Evolutionary conservation across 2,113 vertebrate genomes (phyloP).

Genomic region (Raja brachyura): DNA sequence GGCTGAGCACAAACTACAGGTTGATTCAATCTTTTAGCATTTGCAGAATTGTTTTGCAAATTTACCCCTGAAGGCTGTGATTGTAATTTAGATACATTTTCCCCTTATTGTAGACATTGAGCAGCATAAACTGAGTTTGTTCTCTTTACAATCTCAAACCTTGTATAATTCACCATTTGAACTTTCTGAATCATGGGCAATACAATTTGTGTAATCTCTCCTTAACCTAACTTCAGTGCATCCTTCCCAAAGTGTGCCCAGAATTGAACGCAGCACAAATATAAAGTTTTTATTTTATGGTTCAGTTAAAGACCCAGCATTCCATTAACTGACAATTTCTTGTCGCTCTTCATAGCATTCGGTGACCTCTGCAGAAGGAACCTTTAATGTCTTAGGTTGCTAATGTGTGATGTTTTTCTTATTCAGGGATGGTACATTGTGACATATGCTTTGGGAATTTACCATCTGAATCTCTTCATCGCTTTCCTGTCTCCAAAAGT

Average conservation of each 20-base stretch:
- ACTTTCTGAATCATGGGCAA: not conserved
- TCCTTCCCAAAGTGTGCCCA: not conserved
- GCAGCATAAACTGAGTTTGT: not conserved
- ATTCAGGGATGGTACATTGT: slow-evolving; percentile 74
- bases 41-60: too few relatives aligned
- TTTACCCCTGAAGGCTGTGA: not conserved
- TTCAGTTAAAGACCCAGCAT: too few relatives aligned
- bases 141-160: not conserved
- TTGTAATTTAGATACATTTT: not conserved
- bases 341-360: not conserved
- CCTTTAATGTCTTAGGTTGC: not conserved
- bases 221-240: not conserved
- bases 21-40: too few relatives aligned
- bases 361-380: not conserved
- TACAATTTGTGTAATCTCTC: not conserved
- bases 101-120: not conserved
- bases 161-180: not conserved
- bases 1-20: too few relatives aligned
- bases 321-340: not conserved
- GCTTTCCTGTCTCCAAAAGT: slow-evolving; percentile 75
- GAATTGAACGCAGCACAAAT: not conserved
- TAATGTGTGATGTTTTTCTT: slow-evolving; percentile 20
- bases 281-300: too few relatives aligned
- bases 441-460: slow-evolving; percentile 75
- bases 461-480: slow-evolving; percentile 75